These are phyloP conservation scores for Anoplopoma fimbria DNA, from an alignment of 2,113 vertebrate species.

Conservation along the genomic window DNA sequence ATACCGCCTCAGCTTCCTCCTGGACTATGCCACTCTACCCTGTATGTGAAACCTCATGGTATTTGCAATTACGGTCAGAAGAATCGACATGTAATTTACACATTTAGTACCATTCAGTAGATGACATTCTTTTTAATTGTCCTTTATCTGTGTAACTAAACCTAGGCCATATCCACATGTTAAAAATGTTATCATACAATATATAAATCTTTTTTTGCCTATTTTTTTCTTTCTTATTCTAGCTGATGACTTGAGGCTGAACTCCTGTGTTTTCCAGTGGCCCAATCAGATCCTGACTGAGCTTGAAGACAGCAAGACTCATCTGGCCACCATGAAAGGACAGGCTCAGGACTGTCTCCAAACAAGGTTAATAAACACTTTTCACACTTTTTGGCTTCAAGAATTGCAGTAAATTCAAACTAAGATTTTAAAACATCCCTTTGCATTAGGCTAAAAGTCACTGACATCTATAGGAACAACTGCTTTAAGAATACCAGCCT, in stretches of 20 bases:
- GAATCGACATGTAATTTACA: neutral
- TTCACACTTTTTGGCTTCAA: neutral
- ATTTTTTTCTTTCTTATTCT: slow-evolving; percentile 31
- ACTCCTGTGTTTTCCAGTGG: slow-evolving; percentile 89
- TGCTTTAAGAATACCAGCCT: neutral
- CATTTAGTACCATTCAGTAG: neutral
- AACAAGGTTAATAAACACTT: slow-evolving; percentile 84
- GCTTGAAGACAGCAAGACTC: slow-evolving; percentile 81
- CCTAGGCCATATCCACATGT: neutral
- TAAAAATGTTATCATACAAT: neutral
- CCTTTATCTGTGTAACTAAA: neutral
- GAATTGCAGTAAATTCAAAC: neutral
- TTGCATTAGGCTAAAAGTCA: neutral
- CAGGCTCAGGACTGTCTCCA: slow-evolving; percentile 79
- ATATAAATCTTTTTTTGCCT: neutral
- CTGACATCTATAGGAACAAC: neutral
- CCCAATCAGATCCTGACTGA: slow-evolving; percentile 83
- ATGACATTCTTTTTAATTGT: neutral
- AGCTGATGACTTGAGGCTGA: slow-evolving; percentile 90
- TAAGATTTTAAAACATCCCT: neutral
- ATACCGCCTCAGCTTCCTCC: slow-evolving; percentile 85
- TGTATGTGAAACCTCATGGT: slow-evolving; percentile 70
- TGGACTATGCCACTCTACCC: slow-evolving; percentile 87
- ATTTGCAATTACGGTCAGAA: neutral
- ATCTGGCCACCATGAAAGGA: slow-evolving; percentile 72